phyloP scores from a whole-genome alignment of 2,797 vertebrate species.

The Chiloscyllium punctatum region DNA sequence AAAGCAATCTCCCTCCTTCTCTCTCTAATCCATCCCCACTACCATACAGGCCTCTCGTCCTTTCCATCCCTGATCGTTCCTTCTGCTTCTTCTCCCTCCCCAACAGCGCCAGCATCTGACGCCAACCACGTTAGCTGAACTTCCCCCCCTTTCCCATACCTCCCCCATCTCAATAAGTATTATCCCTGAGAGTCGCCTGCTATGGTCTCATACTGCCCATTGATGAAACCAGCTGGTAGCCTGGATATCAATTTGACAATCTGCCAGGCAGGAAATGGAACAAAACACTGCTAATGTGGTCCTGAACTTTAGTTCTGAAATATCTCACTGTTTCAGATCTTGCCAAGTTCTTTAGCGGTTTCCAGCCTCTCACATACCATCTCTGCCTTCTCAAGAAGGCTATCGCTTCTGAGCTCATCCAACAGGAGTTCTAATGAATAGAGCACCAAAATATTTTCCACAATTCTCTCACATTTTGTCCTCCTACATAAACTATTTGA shows the following conservation, averaged over 20 bases:
- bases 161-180: not conserved
- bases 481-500: not conserved
- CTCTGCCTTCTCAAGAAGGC: not conserved
- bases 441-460: not conserved
- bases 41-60: too few relatives aligned
- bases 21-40: not conserved
- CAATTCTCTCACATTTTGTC: not conserved
- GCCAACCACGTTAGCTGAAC: not conserved
- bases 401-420: not conserved
- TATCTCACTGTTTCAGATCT: not conserved
- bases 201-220: too few relatives aligned
- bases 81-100: not conserved
- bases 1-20: not conserved
- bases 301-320: not conserved
- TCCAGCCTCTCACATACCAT: not conserved
- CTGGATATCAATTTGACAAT: too few relatives aligned
- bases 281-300: not conserved
- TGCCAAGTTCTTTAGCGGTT: not conserved
- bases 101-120: not conserved
- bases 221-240: too few relatives aligned
- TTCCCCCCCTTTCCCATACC: not conserved
- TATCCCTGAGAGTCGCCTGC: too few relatives aligned
- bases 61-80: not conserved
- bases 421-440: not conserved
- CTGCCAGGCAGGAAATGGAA: not conserved